A percentile compares a stretch with the other conserved stretches of the same genome.
Evolutionary conservation across 1,140 invertebrate genomes (phyloP).

Genomic region (Notospermus geniculatus): DNA sequence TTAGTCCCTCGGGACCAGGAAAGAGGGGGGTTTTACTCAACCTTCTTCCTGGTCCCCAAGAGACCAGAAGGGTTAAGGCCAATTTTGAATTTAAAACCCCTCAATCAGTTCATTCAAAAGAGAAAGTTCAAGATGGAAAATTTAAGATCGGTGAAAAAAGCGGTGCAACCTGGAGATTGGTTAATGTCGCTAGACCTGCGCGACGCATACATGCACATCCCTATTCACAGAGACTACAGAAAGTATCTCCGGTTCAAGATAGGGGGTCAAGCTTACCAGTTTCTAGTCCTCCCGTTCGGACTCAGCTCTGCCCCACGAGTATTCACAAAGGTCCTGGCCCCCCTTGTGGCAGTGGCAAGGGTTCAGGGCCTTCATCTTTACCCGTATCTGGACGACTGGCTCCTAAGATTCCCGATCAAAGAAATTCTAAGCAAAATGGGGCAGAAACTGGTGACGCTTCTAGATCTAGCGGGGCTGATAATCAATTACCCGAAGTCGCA

Average conservation of each 20-base stretch:
- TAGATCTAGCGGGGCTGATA: no score
- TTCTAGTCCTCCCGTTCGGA: constrained; percentile 16
- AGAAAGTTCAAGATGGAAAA: no score
- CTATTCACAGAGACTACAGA: constrained; percentile 17
- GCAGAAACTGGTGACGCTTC: no score
- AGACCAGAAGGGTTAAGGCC: no score
- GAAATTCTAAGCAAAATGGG: no score
- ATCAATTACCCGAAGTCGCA: no score
- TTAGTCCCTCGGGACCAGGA: no score
- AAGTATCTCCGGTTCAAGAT: constrained; percentile 22
- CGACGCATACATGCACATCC: constrained; percentile 28
- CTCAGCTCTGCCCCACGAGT: constrained; percentile 15
- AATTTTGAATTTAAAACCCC: no score
- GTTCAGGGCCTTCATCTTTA: constrained; percentile 9
- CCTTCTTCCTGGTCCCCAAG: no score
- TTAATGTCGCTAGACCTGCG: constrained; percentile 20
- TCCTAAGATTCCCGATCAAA: no score
- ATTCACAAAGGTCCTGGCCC: constrained; percentile 16
- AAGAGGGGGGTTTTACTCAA: no score
- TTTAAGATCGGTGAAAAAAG: constrained; percentile 19
- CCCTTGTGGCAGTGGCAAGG: constrained; percentile 1
- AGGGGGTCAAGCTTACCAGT: constrained; percentile 13
- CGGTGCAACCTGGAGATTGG: constrained; percentile 24
- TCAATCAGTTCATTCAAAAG: no score
- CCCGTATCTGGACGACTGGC: constrained; percentile 17